These are phyloP conservation scores for Mallotus villosus DNA, from an alignment of 2,797 vertebrate genomes.

Conservation along the genomic window DNA sequence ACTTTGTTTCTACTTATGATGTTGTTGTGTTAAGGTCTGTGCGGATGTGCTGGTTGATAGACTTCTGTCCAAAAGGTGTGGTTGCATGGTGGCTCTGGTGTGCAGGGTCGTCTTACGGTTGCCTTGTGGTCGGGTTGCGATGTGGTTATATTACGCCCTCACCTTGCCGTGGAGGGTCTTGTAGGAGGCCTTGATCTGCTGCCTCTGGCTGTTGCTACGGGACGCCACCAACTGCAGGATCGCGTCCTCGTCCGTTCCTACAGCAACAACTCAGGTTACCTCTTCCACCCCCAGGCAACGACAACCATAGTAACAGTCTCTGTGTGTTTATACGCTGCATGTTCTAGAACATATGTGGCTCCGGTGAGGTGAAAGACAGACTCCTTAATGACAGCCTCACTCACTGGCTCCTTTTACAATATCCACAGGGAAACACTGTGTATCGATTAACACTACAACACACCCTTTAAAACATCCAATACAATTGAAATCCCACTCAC, in stretches of 20 bases:
- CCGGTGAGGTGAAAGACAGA: neutral
- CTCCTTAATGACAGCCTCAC: neutral
- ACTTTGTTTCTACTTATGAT: neutral
- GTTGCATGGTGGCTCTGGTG: neutral
- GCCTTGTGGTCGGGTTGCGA: neutral
- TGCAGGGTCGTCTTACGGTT: neutral
- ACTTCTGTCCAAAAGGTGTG: neutral
- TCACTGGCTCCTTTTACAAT: neutral
- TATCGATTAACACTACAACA: neutral
- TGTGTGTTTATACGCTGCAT: neutral
- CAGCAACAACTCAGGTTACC: conserved; percentile 42
- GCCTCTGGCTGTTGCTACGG: conserved; percentile 89
- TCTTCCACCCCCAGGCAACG: neutral
- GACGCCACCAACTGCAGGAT: conserved; percentile 83
- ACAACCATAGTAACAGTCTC: no score
- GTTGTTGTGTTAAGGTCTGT: neutral
- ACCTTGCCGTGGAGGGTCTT: conserved; percentile 95
- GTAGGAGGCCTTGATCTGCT: conserved; percentile 79
- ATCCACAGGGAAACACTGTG: neutral
- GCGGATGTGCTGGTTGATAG: neutral
- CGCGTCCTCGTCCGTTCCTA: conserved; percentile 90
- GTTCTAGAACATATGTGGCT: neutral
- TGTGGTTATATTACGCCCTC: conserved; percentile 18
- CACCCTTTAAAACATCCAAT: neutral
- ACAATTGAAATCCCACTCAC: neutral